These are phyloP conservation scores for Drosophila dives DNA, from an alignment of 2,888 invertebrate species.

Conservation along the genomic window DNA sequence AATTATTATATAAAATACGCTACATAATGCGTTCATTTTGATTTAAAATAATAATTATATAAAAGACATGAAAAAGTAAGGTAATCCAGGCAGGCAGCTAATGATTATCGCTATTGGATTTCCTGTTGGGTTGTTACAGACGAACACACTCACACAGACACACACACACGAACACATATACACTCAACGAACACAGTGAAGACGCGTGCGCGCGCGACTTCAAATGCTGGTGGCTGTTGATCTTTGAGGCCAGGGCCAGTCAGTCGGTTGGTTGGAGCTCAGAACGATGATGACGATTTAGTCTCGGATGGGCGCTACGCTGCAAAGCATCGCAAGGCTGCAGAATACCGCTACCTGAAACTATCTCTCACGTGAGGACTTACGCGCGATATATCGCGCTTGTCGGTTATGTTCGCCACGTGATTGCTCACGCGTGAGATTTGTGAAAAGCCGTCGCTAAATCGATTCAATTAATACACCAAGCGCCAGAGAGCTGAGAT, in stretches of 20 bases:
- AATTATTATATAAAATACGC: neutral
- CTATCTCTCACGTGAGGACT: constrained; percentile 27
- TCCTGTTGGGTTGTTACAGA: constrained; percentile 43
- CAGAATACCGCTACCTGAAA: constrained; percentile 52
- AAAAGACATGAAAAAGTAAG: neutral
- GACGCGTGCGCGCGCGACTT: constrained; percentile 75
- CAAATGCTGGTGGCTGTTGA: constrained; percentile 53
- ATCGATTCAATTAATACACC: constrained; percentile 17
- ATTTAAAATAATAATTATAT: neutral
- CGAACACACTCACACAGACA: constrained; percentile 7
- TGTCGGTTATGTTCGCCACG: constrained; percentile 42
- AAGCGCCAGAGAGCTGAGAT: neutral
- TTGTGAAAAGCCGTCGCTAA: constrained; percentile 54
- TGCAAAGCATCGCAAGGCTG: constrained; percentile 78
- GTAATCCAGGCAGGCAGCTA: neutral
- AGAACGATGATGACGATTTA: constrained; percentile 76
- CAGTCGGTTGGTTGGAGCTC: constrained; percentile 69
- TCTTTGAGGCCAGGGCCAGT: constrained; percentile 76
- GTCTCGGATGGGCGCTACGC: constrained; percentile 82
- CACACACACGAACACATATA: constrained; percentile 7
- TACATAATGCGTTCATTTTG: neutral
- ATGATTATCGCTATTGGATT: constrained; percentile 22
- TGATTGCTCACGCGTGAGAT: constrained; percentile 33
- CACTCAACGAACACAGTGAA: constrained; percentile 28
- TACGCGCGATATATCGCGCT: constrained; percentile 24